Percentiles rank a stretch among this genome's conserved stretches.
These are phyloP conservation scores for Drosophila tropicalis DNA, from an alignment of 1,140 invertebrate genomes.

Conservation along the genomic window DNA sequence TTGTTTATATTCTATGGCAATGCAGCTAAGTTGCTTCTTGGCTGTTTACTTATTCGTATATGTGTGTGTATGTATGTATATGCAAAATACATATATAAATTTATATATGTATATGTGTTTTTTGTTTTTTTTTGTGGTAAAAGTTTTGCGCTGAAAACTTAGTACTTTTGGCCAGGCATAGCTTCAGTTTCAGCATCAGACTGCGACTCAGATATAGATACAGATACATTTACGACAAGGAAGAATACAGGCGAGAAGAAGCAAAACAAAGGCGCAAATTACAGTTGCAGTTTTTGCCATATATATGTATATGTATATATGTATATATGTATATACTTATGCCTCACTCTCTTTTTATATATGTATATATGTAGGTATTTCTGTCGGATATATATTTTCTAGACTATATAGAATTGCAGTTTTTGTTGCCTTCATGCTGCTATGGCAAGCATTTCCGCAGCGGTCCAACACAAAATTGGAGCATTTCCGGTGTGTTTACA, in stretches of 20 bases:
- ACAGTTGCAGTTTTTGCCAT: constrained; percentile 58
- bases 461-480: constrained; percentile 65
- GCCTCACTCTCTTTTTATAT: not conserved
- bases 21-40: constrained; percentile 8
- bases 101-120: constrained; percentile 10
- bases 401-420: constrained; percentile 21
- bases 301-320: constrained; percentile 20
- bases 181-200: not conserved
- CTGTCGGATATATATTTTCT: constrained; percentile 12
- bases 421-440: constrained; percentile 33
- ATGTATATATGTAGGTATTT: constrained; percentile 12
- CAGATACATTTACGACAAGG: not conserved
- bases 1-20: constrained; percentile 19
- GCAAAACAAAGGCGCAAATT: constrained; percentile 78
- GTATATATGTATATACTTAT: constrained; percentile 2
- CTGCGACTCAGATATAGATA: not conserved
- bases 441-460: constrained; percentile 67
- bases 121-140: constrained; percentile 52
- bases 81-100: not conserved
- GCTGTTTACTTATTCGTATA: not conserved
- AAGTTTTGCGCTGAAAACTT: constrained; percentile 59
- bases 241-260: not conserved
- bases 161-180: constrained; percentile 52
- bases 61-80: constrained; percentile 10
- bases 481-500: constrained; percentile 74